Base-by-base conservation (phyloP, 2,797 vertebrate genomes). In the Catostomus latipinnis region DNA sequence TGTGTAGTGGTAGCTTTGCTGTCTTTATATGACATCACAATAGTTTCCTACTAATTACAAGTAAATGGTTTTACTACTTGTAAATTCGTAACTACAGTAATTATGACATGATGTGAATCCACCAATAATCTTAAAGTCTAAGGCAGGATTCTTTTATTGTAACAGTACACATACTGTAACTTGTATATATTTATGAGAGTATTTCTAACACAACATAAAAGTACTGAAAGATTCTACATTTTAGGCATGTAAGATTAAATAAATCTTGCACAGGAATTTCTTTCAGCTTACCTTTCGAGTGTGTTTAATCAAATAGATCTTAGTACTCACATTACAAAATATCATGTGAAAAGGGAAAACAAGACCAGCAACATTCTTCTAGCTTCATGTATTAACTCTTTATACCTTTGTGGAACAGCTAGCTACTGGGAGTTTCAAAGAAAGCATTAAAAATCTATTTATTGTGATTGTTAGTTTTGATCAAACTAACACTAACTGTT, bases 251-350 rank as follows among this genome's bases (percentile, higher is more conserved):
- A 34, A 46, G 66, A 72, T 60, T 46, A 45, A 77, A 48, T 65
- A 50, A 53, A 14, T 3, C 6, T 13, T 56, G 48, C 9, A 22
- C 43, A 63, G 10, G 6, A 79, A 60, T 68, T 72, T 74, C 46
- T 13, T 49, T 58, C 8, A 74, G 22, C 11, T 53, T 70, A 16
- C 4, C 13, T 73, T 81, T 75, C 56, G 45, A 22, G 18, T 18
- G 63, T 82, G 70, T 78, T 14, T 46, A 52, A 54, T 54, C 3
- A 74, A 68, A 58, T 18, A 71, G 57, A 74, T 54, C 3, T 46
- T 43, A 70, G 76, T 46, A 34, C 48, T 63, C 76, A 56, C 6
- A 48, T 71, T 78, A 71, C 76, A 63, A 11, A 63, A 45, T 16
- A 46, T 10, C 14, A 45, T n/a, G 11, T 11, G 14, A 63, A 48